Percentiles rank a stretch among this genome's conserved stretches.
Evolutionary conservation across 2,888 invertebrate species (phyloP).

Genomic region (Lithophane socia): DNA sequence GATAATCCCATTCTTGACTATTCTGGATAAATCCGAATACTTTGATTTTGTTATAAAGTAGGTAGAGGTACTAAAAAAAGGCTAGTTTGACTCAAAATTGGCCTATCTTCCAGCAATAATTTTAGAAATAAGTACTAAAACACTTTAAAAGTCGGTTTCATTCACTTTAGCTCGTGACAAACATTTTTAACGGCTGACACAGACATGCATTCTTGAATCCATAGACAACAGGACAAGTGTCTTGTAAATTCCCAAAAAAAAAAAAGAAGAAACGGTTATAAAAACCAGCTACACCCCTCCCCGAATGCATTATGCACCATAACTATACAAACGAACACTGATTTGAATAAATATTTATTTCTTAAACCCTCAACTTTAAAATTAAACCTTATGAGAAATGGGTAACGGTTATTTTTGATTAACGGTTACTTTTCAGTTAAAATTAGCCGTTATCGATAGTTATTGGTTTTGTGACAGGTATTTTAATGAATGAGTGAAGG

Average conservation of each 20-base stretch:
- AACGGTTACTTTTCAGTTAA: conserved; percentile 33
- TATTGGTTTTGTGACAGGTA: conserved; percentile 45
- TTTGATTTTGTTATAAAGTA: background rate
- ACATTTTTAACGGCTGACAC: conserved; percentile 31
- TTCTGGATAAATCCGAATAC: background rate
- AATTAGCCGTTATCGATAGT: conserved; percentile 59
- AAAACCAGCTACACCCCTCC: conserved; percentile 58
- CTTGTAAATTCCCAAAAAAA: conserved; percentile 43
- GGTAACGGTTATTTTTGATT: conserved; percentile 47
- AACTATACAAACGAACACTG: conserved; percentile 48
- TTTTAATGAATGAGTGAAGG: conserved; percentile 27
- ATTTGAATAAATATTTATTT: conserved; percentile 59
- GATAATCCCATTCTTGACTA: background rate
- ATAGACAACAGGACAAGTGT: conserved; percentile 55
- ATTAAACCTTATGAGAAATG: conserved; percentile 33
- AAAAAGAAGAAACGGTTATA: conserved; percentile 61
- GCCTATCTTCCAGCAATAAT: no score
- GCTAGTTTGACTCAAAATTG: no score
- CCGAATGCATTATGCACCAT: conserved; percentile 58
- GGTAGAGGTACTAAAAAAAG: no score
- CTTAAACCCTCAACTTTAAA: background rate
- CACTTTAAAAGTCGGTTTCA: background rate
- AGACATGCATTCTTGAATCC: conserved; percentile 49
- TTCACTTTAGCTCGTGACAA: conserved; percentile 14
- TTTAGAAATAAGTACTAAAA: background rate